These are phyloP conservation scores for Thunnus thynnus DNA, from an alignment of 2,113 vertebrate species.

Conservation along the genomic window DNA sequence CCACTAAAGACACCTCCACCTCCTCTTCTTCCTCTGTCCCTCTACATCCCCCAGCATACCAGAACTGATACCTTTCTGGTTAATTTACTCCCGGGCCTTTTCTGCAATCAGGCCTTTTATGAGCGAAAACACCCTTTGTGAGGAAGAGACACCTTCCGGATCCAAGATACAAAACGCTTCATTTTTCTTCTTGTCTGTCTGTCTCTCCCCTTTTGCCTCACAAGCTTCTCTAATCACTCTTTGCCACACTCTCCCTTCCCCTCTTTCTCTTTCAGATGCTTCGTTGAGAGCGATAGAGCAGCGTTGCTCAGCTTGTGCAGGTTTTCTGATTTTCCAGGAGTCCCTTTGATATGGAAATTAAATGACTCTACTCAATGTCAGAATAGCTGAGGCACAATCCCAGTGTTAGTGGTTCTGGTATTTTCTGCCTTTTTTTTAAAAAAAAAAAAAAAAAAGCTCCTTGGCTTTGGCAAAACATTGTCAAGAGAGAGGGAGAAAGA, in stretches of 20 bases:
- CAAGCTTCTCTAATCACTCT: slow-evolving; percentile 55
- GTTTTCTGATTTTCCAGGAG: slow-evolving; percentile 55
- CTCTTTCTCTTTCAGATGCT: slow-evolving; percentile 15
- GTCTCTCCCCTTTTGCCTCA: slow-evolving; percentile 4
- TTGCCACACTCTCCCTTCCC: slow-evolving; percentile 3
- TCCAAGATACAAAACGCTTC: slow-evolving; percentile 39
- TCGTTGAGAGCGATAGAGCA: slow-evolving; percentile 25
- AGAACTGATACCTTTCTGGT: slow-evolving; percentile 9
- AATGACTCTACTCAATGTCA: slow-evolving; percentile 67
- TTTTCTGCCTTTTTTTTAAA: not conserved
- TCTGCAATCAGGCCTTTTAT: slow-evolving; percentile 23
- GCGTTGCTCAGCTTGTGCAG: slow-evolving; percentile 18
- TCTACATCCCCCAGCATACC: not conserved
- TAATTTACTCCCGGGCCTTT: slow-evolving; percentile 39
- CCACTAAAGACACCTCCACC: slow-evolving; percentile 1
- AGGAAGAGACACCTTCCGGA: slow-evolving; percentile 50
- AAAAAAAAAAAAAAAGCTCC: not conserved
- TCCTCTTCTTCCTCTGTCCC: not conserved
- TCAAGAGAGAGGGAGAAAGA: slow-evolving; percentile 11
- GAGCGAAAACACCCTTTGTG: slow-evolving; percentile 44
- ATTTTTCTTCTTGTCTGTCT: slow-evolving; percentile 34
- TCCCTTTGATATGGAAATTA: slow-evolving; percentile 78
- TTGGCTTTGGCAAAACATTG: slow-evolving; percentile 38
- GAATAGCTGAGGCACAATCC: slow-evolving; percentile 49
- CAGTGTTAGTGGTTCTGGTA: slow-evolving; percentile 25